Base-by-base conservation (phyloP, 2,113 vertebrate species). In the Gambusia affinis region DNA sequence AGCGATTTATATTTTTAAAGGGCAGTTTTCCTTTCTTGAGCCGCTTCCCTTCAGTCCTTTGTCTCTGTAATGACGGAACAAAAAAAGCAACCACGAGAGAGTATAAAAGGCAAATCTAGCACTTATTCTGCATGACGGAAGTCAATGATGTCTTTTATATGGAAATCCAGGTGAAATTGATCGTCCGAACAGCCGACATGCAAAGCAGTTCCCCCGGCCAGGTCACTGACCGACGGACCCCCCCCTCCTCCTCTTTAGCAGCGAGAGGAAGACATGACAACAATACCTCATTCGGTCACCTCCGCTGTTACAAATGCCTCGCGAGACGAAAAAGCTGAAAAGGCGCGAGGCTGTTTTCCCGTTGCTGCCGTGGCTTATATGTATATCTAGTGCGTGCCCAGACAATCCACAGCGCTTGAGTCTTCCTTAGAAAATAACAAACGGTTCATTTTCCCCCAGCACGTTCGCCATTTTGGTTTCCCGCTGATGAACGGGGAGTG, bases 401-500 rank as follows among this genome's bases (percentile, higher is more conserved):
- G n/a, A 4, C 30, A 81, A 86, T 66, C 44, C 60, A 75, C 33
- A 67, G 66, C 76, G 60, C 71, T 76, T 3, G 30, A 35, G 69
- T 27, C 42, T 67, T 81, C 78, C 67, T 94, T 85, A 94, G 86
- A 94, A 92, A 88, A 93, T 91, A 89, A 92, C 88, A 92, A 93
- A 93, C 93, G 91, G 88, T 4, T 93, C 89, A 80, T 91, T 93
- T 93, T 92, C 85, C 81, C 83, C 81, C 60, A 83, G 82, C 87
- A 85, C 92, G 81, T 95, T 95, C 96, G 96, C 96, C 96, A 97
- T 97, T 96, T 97, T 97, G 93, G 94, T 96, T 97, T 96, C 96
- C 96, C 96, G 96, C 96, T 96, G 96, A 94, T 85, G 88, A 4
- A 57, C 92, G 91, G 87, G 88, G 88, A 89, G 81, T 96, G 96